phyloP scores from a whole-genome alignment of 2,113 vertebrate genomes.

The Notothenia rossii region DNA sequence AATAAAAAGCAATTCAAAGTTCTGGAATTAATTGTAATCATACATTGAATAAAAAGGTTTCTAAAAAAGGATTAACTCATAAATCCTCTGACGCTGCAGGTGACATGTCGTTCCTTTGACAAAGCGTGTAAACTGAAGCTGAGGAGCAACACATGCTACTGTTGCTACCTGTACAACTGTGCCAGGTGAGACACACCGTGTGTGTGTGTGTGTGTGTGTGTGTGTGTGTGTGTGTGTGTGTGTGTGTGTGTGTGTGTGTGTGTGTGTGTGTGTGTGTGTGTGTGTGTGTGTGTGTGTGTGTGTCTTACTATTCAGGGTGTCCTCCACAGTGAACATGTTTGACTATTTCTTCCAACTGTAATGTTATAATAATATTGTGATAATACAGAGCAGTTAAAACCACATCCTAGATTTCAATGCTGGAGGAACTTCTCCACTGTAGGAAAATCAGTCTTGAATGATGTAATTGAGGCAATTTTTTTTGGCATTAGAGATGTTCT shows the following conservation, averaged over 20 bases:
- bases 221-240: not conserved
- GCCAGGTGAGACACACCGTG: conserved; percentile 84
- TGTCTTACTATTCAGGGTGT: not conserved
- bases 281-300: not conserved
- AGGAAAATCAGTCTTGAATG: too few relatives aligned
- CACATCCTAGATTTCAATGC: not conserved
- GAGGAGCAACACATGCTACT: conserved; percentile 93
- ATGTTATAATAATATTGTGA: not conserved
- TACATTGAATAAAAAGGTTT: too few relatives aligned
- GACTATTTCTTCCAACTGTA: not conserved
- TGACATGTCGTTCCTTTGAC: conserved; percentile 85
- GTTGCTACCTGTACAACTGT: conserved; percentile 94
- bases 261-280: conserved; percentile 1
- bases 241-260: not conserved
- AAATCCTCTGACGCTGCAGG: conserved; percentile 75
- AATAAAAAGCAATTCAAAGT: not conserved
- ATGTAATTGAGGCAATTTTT: too few relatives aligned
- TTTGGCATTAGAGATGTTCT: too few relatives aligned
- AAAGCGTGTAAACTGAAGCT: conserved; percentile 88
- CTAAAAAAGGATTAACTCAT: not conserved
- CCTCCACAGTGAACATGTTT: not conserved
- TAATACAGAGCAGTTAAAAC: not conserved
- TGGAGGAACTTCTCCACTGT: not conserved
- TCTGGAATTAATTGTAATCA: not conserved
- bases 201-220: not conserved